Percentiles rank a stretch among this genome's conserved stretches.
Evolutionary conservation across 2,888 invertebrate genomes (phyloP).

Genomic region (Elaeidobius kamerunicus): DNA sequence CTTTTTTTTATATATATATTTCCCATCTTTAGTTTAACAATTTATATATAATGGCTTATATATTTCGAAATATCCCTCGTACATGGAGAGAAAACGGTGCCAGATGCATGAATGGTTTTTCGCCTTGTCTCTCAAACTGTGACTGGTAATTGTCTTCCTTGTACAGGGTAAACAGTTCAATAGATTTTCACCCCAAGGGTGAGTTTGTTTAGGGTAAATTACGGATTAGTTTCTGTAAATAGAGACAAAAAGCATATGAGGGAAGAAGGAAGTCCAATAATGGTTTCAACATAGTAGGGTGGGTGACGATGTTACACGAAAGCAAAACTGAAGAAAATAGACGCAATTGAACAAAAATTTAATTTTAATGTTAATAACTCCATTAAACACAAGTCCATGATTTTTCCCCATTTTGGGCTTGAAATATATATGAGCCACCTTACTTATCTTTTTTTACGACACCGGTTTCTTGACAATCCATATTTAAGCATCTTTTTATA

Average conservation of each 20-base stretch:
- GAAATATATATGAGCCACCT: slow-evolving; percentile 5
- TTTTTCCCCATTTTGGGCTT: no score
- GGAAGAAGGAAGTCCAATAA: slow-evolving; percentile 18
- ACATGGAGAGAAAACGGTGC: slow-evolving; percentile 5
- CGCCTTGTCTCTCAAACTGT: slow-evolving; percentile 16
- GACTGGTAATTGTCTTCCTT: slow-evolving; percentile 25
- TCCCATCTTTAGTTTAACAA: no score
- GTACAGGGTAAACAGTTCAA: slow-evolving; percentile 21
- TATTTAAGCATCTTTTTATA: slow-evolving; percentile 10
- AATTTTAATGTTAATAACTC: no score
- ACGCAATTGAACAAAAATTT: no score
- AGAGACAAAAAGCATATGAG: slow-evolving; percentile 16
- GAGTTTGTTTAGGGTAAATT: slow-evolving; percentile 15
- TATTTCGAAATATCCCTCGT: not conserved
- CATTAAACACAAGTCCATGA: no score
- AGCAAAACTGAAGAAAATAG: no score
- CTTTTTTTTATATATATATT: no score
- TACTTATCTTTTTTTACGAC: slow-evolving; percentile 1
- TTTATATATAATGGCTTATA: no score
- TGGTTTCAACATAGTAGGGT: no score
- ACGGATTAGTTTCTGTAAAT: slow-evolving; percentile 18
- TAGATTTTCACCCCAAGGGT: slow-evolving; percentile 17
- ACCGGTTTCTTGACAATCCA: slow-evolving; percentile 4
- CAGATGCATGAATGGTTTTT: slow-evolving; percentile 26
- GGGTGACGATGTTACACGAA: no score